Percentiles rank a stretch among this genome's conserved stretches.
Evolutionary conservation across 2,113 vertebrate species (phyloP).

Genomic region (Todiramphus saurophagus): DNA sequence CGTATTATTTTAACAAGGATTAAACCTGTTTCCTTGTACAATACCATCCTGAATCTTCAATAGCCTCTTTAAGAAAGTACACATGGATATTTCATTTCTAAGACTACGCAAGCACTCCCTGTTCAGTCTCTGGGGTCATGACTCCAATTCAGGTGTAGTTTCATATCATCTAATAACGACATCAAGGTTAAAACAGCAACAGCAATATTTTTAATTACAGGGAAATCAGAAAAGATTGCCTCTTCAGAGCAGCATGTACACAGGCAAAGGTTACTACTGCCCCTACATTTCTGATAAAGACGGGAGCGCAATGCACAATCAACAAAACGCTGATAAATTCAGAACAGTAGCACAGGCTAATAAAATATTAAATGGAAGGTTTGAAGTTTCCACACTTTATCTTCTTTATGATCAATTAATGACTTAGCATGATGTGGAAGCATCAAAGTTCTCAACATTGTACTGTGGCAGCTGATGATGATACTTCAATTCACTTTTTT

Average conservation of each 20-base stretch:
- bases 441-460: background rate
- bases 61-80: background rate
- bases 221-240: background rate
- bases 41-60: background rate
- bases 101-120: background rate
- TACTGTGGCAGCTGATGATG: background rate
- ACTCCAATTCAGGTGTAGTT: background rate
- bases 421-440: background rate
- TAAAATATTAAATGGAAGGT: background rate
- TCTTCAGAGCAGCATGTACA: background rate
- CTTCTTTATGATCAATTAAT: background rate
- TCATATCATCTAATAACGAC: background rate
- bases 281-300: background rate
- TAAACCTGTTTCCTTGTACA: background rate
- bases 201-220: background rate
- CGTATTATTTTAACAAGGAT: background rate
- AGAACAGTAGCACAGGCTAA: background rate
- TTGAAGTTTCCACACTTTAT: background rate
- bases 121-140: background rate
- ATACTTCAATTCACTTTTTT: background rate
- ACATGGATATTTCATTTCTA: background rate
- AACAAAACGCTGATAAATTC: background rate
- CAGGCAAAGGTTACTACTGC: conserved; percentile 21
- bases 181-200: background rate
- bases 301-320: background rate